Evolutionary conservation across 2,888 invertebrate species (phyloP), one percentile per base, ranked within the genome.

Genomic region (Chalcosyrphus nemorum): DNA sequence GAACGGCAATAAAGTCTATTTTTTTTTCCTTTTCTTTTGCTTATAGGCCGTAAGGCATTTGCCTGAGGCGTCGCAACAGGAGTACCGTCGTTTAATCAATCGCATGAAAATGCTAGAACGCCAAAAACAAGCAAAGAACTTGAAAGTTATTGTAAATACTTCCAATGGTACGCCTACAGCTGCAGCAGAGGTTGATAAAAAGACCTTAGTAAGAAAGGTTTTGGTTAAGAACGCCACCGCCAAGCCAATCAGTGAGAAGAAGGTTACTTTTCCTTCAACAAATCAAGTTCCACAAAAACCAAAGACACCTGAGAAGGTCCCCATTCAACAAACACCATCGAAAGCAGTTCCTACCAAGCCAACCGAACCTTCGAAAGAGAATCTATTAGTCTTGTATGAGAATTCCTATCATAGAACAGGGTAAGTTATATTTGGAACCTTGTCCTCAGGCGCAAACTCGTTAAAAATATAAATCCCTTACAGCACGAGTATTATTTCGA

Each of bases 31-130:
- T 19, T 63, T 32, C 50, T 19, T 63, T 32, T 75, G 50, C 38
- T 80, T 38, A 27, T 15, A 50, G 92, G 90, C 91, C 65, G 92
- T 92, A 27, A 88, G 90, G 4, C 92, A 92, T 88, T 87, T 92
- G 52, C 91, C 92, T 1, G 88, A 88, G 35, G 89, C 91, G 4
- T 89, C 92, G 0, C 92, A 92, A 84, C 87, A 88, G 54, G 92
- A 92, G 86, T 92, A 92, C 77, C 87, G 90, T 11, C 88, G 88
- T 2, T 86, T 92, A 0, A 85, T 91, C 1, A 89, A 89, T 81
- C 91, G 92, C 3, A 92, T 92, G 91, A 88, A 89, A 86, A 56
- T 90, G 66, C 87, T 92, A 27, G 91, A 92, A 81, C 89, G 89
- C 29, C 89, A 89, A 86, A 88, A 89, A 84, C 66, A 86, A 54